These are phyloP conservation scores for Diachrysia chrysitis DNA, from an alignment of 2,888 invertebrate species.

Conservation along the genomic window DNA sequence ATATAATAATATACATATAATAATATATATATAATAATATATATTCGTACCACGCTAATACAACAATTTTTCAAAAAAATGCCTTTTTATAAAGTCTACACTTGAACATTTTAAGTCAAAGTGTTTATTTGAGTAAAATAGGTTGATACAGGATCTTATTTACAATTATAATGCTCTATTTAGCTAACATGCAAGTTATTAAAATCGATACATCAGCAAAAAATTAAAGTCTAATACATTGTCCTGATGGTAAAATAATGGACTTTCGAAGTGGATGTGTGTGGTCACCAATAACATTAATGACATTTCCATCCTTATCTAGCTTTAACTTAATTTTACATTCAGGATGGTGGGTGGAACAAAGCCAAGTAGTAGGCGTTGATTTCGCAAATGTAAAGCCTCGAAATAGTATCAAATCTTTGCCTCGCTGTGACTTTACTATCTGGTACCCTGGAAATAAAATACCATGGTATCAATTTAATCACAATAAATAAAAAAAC, in stretches of 20 bases:
- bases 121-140: too few relatives aligned
- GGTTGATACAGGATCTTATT: too few relatives aligned
- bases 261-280: constrained; percentile 51
- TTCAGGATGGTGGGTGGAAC: constrained; percentile 53
- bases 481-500: too few relatives aligned
- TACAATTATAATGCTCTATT: too few relatives aligned
- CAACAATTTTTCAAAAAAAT: too few relatives aligned
- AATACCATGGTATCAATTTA: background rate
- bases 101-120: too few relatives aligned
- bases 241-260: constrained; percentile 33
- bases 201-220: too few relatives aligned
- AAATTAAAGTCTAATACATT: constrained; percentile 31
- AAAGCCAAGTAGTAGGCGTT: constrained; percentile 55
- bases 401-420: constrained; percentile 60
- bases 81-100: too few relatives aligned
- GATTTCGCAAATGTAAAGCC: constrained; percentile 64
- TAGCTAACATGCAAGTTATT: too few relatives aligned
- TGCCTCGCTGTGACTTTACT: constrained; percentile 65
- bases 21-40: too few relatives aligned
- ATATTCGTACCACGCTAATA: too few relatives aligned
- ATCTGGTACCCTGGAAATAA: constrained; percentile 50
- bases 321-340: constrained; percentile 39
- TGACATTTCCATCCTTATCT: constrained; percentile 18
- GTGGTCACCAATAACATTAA: constrained; percentile 20
- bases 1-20: too few relatives aligned